Conservation (phyloP, 2,113 vertebrate species). For the Phylloscopus whistleri region DNA sequence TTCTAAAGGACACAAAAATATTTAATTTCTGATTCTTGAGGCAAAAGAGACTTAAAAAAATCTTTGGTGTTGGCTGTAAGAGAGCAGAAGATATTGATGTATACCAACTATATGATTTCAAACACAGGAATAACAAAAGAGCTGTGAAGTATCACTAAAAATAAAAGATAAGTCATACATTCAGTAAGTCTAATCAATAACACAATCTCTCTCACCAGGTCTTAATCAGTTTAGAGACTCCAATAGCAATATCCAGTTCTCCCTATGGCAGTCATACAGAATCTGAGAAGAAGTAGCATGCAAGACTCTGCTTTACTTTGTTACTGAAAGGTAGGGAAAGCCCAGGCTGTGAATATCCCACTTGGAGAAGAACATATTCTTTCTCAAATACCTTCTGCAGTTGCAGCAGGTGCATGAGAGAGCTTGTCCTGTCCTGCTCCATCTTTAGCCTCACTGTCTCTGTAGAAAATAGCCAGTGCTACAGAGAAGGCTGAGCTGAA, state of each 20-base stretch:
- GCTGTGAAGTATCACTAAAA: constrained; percentile 19
- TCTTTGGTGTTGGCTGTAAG: not conserved
- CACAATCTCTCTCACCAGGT: not conserved
- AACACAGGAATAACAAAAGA: constrained; percentile 22
- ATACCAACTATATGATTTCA: constrained; percentile 1
- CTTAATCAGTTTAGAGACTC: not conserved
- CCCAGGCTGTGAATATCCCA: not conserved
- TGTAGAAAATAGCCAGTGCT: not conserved
- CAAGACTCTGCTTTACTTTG: not conserved
- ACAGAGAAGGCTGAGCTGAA: not conserved
- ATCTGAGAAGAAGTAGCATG: not conserved
- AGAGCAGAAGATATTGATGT: constrained; percentile 16
- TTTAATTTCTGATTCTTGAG: constrained; percentile 35
- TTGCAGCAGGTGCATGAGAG: not conserved
- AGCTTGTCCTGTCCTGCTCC: not conserved
- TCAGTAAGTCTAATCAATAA: constrained; percentile 6
- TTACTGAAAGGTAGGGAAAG: not conserved
- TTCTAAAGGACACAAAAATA: not conserved
- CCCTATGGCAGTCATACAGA: not conserved
- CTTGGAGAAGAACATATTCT: not conserved
- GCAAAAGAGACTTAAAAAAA: not conserved
- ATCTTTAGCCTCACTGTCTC: not conserved
- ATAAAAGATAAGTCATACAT: constrained; percentile 19
- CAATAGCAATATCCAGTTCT: not conserved
- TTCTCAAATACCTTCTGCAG: not conserved